Evolutionary conservation across 1,140 invertebrate species (phyloP).

Genomic region (Aphelenchoides fujianensis): DNA sequence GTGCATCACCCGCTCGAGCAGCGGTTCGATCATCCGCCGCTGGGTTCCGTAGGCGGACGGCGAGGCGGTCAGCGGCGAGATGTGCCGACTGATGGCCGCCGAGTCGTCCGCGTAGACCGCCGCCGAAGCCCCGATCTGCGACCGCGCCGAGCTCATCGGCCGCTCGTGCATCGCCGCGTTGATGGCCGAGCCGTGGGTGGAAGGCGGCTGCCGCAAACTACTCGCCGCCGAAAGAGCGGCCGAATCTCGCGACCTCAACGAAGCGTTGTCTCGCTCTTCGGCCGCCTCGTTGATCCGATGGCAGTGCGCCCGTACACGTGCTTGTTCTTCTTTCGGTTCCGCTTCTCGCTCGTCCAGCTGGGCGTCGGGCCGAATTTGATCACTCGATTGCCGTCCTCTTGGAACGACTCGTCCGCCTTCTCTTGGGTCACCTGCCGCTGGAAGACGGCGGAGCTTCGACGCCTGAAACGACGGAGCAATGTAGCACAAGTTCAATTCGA

Average conservation of each 20-base stretch:
- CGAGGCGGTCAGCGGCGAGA: not conserved
- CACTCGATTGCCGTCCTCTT: slow-evolving; percentile 39
- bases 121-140: not conserved
- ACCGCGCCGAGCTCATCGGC: not conserved
- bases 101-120: slow-evolving; percentile 12
- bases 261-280: slow-evolving; percentile 57
- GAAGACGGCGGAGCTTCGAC: slow-evolving; percentile 28
- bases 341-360: slow-evolving; percentile 58
- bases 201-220: not conserved
- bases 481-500: not conserved
- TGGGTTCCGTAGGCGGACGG: not conserved
- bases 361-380: slow-evolving; percentile 62
- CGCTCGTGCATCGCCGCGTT: slow-evolving; percentile 10
- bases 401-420: slow-evolving; percentile 45
- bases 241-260: slow-evolving; percentile 52
- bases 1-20: not conserved
- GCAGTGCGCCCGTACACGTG: slow-evolving; percentile 56
- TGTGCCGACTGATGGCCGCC: not conserved
- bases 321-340: slow-evolving; percentile 61
- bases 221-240: slow-evolving; percentile 22
- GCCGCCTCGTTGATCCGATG: slow-evolving; percentile 58
- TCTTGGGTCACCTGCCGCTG: slow-evolving; percentile 5
- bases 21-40: not conserved
- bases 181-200: slow-evolving; percentile 10
- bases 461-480: slow-evolving; percentile 38